Conservation (phyloP, 2,888 invertebrate genomes). For the Drosophila colorata region DNA sequence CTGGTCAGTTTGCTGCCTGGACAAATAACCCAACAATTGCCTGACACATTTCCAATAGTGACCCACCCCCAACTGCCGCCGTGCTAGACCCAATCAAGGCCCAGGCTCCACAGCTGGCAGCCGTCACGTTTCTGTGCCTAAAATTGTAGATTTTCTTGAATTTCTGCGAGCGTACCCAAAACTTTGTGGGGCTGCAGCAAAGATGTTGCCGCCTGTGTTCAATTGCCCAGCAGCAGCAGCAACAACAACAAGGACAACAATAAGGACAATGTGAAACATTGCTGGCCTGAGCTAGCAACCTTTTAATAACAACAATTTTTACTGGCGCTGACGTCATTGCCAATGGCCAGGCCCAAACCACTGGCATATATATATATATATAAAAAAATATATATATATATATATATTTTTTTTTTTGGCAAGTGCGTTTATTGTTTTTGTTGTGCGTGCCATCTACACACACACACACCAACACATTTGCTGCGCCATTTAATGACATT, state of each 20-base stretch:
- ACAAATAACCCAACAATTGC: constrained; percentile 18
- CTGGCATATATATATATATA: background rate
- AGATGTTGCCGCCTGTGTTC: constrained; percentile 42
- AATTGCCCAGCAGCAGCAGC: constrained; percentile 47
- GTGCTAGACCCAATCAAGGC: constrained; percentile 24
- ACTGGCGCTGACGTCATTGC: constrained; percentile 52
- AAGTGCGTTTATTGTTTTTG: constrained; percentile 18
- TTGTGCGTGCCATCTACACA: constrained; percentile 40
- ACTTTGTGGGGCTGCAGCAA: constrained; percentile 34
- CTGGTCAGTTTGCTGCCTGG: constrained; percentile 3
- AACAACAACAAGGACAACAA: constrained; percentile 18
- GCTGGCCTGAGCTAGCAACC: constrained; percentile 20
- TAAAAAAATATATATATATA: background rate
- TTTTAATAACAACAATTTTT: constrained; percentile 53
- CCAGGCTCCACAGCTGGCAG: background rate
- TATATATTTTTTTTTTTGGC: constrained; percentile 16
- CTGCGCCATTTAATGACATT: constrained; percentile 37
- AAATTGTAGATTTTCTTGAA: constrained; percentile 19
- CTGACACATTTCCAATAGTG: constrained; percentile 68
- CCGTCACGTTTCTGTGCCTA: constrained; percentile 43
- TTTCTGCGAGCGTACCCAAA: constrained; percentile 11
- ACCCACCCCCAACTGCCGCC: background rate
- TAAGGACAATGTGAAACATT: constrained; percentile 2
- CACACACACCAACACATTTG: constrained; percentile 16
- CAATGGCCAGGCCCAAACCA: constrained; percentile 30